phyloP scores from a whole-genome alignment of 2,888 invertebrate species.

The Clusia tigrina region DNA sequence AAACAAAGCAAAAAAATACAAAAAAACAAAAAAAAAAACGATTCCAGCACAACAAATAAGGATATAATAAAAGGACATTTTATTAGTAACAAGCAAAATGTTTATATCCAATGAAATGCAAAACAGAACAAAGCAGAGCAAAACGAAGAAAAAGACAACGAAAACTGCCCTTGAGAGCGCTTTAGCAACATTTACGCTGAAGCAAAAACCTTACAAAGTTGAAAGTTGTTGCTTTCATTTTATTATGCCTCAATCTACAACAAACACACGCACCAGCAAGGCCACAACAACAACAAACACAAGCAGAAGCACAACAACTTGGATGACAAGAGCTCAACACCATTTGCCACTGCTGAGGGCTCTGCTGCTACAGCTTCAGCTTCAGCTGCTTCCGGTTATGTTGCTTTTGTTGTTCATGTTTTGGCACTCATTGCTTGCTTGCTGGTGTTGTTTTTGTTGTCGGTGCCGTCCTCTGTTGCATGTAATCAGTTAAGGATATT shows the following conservation, averaged over 20 bases:
- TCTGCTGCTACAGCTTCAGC: no score
- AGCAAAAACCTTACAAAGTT: background rate
- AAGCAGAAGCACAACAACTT: no score
- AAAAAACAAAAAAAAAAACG: no score
- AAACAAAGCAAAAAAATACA: background rate
- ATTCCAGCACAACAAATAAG: background rate
- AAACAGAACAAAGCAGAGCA: no score
- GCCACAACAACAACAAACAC: background rate
- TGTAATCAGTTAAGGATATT: conserved; percentile 52
- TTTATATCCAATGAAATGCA: no score
- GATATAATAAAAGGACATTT: background rate
- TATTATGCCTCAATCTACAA: background rate
- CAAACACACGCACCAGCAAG: background rate
- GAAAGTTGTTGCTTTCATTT: background rate
- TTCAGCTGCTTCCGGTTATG: background rate
- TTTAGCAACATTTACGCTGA: background rate
- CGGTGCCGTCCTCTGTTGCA: conserved; percentile 40
- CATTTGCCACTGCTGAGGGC: no score
- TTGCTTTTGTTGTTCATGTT: background rate
- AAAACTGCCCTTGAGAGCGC: background rate
- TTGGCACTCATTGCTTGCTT: background rate
- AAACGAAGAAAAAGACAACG: no score
- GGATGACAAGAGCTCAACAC: no score
- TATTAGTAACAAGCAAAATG: background rate
- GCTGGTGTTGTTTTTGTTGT: background rate